Evolutionary conservation across 2,797 vertebrate species (phyloP).

Genomic region (Spinus pinus): DNA sequence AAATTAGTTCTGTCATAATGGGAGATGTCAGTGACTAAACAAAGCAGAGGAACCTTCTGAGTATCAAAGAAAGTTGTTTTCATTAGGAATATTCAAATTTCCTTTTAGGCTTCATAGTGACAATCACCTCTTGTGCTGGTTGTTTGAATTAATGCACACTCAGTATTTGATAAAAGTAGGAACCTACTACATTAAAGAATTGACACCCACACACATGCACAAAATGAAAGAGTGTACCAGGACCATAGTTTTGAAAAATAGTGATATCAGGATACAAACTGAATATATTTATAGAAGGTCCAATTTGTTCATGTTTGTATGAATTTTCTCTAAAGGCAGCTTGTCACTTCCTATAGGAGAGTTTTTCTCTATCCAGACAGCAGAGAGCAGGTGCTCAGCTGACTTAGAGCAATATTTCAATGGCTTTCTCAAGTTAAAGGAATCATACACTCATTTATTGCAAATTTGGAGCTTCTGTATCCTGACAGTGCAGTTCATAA

Average conservation of each 20-base stretch:
- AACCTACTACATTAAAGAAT: background rate
- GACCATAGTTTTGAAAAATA: background rate
- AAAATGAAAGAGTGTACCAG: background rate
- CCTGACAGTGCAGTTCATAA: background rate
- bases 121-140: background rate
- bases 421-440: background rate
- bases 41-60: background rate
- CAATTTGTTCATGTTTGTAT: background rate
- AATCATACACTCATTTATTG: background rate
- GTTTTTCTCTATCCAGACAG: background rate
- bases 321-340: background rate
- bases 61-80: background rate
- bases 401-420: background rate
- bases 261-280: background rate
- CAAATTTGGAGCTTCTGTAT: background rate
- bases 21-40: background rate
- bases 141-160: background rate
- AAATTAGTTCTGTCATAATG: background rate
- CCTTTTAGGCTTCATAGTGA: background rate
- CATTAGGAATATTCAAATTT: background rate
- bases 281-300: background rate
- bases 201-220: background rate
- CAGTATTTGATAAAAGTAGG: background rate
- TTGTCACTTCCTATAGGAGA: background rate
- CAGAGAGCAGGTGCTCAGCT: background rate